These are phyloP conservation scores for Watsonalla cultraria DNA, from an alignment of 2,888 invertebrate genomes.

Conservation along the genomic window DNA sequence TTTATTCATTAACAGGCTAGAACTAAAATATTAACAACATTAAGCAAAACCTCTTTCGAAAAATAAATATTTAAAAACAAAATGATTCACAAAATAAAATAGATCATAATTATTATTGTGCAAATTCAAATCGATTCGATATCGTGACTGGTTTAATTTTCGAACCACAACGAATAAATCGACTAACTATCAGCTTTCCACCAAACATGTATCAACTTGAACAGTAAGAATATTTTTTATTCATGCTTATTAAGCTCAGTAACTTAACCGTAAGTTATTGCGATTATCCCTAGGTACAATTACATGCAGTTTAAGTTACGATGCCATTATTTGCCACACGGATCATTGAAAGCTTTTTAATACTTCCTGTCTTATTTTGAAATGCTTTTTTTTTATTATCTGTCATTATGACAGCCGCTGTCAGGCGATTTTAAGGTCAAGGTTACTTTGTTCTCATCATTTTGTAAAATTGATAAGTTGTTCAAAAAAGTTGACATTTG, in stretches of 20 bases:
- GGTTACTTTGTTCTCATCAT: too few relatives aligned
- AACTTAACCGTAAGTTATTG: slow-evolving; percentile 50
- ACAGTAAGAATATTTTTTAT: slow-evolving; percentile 35
- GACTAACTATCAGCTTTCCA: slow-evolving; percentile 48
- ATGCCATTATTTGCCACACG: slow-evolving; percentile 52
- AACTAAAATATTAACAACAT: too few relatives aligned
- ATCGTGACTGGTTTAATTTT: slow-evolving; percentile 31
- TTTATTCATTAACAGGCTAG: too few relatives aligned
- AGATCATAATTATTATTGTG: slow-evolving; percentile 22
- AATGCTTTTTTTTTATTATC: neutral
- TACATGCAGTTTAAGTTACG: slow-evolving; percentile 62
- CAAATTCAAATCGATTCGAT: slow-evolving; percentile 13
- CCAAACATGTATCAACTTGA: slow-evolving; percentile 23
- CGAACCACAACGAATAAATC: slow-evolving; percentile 43
- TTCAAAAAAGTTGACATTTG: too few relatives aligned
- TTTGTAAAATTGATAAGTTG: too few relatives aligned
- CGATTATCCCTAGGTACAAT: slow-evolving; percentile 61
- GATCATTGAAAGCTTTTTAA: slow-evolving; percentile 40
- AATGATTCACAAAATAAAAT: neutral
- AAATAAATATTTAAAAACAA: neutral
- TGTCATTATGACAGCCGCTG: too few relatives aligned
- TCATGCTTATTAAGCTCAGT: slow-evolving; percentile 41
- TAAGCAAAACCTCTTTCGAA: too few relatives aligned
- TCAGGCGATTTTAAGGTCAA: too few relatives aligned
- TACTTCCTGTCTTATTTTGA: neutral